A percentile compares a stretch with the other conserved stretches of the same genome.
Evolutionary conservation across 2,113 vertebrate genomes (phyloP).

Genomic region (Aegotheles bennettii): DNA sequence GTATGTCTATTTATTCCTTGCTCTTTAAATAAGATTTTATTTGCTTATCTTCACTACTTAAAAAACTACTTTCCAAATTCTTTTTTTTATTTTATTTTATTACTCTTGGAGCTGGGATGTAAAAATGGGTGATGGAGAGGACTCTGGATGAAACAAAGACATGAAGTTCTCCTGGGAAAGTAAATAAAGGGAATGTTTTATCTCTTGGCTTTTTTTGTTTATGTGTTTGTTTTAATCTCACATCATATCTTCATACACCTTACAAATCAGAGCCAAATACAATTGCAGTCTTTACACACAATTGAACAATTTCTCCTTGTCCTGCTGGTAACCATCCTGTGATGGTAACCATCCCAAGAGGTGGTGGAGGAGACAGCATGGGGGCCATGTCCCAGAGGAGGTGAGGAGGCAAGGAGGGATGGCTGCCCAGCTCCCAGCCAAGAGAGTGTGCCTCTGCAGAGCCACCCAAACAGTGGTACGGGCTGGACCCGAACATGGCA

Average conservation of each 20-base stretch:
- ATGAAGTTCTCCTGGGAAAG: background rate
- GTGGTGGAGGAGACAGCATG: background rate
- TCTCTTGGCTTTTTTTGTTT: background rate
- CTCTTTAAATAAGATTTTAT: background rate
- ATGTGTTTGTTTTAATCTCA: background rate
- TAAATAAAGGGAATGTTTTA: background rate
- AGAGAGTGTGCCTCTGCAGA: background rate
- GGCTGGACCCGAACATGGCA: too few relatives aligned
- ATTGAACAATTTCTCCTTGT: background rate
- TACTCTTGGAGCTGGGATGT: background rate
- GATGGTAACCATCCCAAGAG: background rate
- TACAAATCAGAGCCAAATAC: background rate
- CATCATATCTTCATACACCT: background rate
- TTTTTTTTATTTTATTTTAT: background rate
- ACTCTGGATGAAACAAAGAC: background rate
- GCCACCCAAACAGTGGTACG: accelerated
- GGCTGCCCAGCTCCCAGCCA: background rate
- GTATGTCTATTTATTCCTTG: background rate
- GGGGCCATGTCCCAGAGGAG: background rate
- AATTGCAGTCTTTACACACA: background rate
- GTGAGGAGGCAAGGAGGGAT: background rate
- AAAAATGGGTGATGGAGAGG: background rate
- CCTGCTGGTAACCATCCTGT: background rate
- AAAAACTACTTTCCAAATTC: background rate
- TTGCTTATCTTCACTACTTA: background rate